phyloP scores from a whole-genome alignment of 2,797 vertebrate species.

The Coregonus suidteri region DNA sequence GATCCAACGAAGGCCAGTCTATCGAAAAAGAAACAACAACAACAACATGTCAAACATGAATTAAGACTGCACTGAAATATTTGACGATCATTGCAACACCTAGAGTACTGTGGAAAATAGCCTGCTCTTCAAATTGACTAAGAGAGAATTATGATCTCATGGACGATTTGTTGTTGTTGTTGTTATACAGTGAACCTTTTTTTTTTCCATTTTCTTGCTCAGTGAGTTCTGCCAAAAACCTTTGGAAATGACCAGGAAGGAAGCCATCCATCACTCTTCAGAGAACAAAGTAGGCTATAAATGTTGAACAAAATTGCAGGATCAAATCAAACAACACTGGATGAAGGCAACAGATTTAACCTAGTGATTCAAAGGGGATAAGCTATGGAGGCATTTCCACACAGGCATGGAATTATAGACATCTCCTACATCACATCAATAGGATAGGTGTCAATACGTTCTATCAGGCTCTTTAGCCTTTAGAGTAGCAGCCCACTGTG shows the following conservation, averaged over 20 bases:
- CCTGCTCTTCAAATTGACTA: no score
- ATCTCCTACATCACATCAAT: neutral
- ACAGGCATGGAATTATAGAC: neutral
- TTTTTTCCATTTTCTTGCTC: no score
- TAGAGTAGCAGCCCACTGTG: no score
- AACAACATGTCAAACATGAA: neutral
- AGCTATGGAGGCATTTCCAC: no score
- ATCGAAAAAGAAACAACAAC: constrained; percentile 27
- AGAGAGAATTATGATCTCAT: no score
- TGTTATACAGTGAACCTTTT: neutral
- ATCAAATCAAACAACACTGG: constrained; percentile 11
- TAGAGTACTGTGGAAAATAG: neutral
- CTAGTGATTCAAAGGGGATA: neutral
- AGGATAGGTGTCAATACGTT: constrained; percentile 10
- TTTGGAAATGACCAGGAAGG: neutral
- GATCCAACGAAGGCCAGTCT: constrained; percentile 60
- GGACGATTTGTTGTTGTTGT: neutral
- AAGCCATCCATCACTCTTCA: neutral
- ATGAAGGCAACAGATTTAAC: neutral
- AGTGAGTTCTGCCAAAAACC: no score
- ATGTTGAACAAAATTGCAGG: neutral
- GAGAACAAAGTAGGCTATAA: neutral
- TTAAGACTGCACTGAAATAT: neutral
- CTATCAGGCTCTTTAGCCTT: neutral
- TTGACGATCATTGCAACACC: no score